phyloP scores from a whole-genome alignment of 2,113 vertebrate genomes.

The Alaudala cheleensis region DNA sequence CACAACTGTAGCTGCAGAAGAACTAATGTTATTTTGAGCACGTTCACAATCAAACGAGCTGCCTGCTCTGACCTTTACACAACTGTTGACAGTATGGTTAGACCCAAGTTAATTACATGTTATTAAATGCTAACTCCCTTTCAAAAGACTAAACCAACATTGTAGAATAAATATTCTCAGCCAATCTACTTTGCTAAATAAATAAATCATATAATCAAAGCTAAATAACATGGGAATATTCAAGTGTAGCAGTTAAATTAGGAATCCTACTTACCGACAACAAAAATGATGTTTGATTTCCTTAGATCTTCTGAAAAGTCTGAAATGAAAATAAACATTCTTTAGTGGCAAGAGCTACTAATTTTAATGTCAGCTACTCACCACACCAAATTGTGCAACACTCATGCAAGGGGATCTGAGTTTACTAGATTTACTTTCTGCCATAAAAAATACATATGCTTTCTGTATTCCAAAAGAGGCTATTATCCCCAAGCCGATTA shows the following conservation, averaged over 20 bases:
- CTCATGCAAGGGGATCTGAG: neutral
- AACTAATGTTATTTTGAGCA: neutral
- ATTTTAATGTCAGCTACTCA: neutral
- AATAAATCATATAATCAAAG: neutral
- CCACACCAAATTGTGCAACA: neutral
- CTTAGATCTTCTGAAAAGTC: conserved; percentile 81
- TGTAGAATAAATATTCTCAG: neutral
- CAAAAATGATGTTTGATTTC: conserved; percentile 90
- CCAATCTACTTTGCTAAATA: neutral
- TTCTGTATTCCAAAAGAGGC: neutral
- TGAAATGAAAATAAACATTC: conserved; percentile 62
- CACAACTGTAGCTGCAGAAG: neutral
- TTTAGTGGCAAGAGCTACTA: neutral
- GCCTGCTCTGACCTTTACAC: neutral
- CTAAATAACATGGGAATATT: neutral
- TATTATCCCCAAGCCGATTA: neutral
- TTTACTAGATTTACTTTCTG: neutral
- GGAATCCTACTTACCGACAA: conserved; percentile 84
- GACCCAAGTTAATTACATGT: neutral
- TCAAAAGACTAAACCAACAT: neutral
- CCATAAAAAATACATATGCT: neutral
- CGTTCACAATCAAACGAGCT: neutral
- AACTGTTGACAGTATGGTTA: neutral
- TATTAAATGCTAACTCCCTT: neutral
- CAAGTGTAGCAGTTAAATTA: neutral